phyloP scores from a whole-genome alignment of 2,113 vertebrate genomes.

The Camelus bactrianus region DNA sequence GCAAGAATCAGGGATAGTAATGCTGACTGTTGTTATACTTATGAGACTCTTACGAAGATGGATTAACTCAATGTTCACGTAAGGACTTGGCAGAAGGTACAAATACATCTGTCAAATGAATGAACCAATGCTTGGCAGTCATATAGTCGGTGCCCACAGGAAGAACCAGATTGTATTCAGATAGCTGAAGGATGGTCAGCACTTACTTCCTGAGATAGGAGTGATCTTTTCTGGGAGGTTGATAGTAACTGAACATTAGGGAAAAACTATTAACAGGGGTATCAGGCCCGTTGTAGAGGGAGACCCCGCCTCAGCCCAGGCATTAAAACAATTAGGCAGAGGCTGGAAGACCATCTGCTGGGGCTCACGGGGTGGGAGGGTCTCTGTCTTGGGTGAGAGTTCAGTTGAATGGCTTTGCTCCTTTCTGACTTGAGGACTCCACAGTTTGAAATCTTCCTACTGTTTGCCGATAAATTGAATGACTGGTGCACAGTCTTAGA shows the following conservation, averaged over 20 bases:
- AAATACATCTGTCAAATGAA: background rate
- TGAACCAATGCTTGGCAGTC: background rate
- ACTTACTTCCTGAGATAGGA: background rate
- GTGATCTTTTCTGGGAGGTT: background rate
- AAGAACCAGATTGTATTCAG: background rate
- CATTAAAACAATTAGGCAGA: background rate
- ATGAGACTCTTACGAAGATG: background rate
- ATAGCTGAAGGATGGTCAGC: background rate
- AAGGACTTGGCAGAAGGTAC: background rate
- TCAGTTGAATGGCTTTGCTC: background rate
- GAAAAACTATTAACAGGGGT: background rate
- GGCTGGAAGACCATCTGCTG: background rate
- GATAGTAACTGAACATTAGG: background rate
- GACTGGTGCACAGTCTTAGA: background rate
- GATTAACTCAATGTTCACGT: background rate
- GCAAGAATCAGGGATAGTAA: background rate
- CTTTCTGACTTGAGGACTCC: background rate
- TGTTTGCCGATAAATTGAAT: background rate
- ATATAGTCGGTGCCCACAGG: background rate
- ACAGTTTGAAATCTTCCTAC: background rate
- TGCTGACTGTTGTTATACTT: background rate
- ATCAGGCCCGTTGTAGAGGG: background rate
- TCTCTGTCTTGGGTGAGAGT: background rate
- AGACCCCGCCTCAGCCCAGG: fast-evolving
- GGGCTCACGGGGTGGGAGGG: too few species aligned